A percentile compares a stretch with the other conserved stretches of the same genome.
Evolutionary conservation across 2,797 vertebrate genomes (phyloP).

Genomic region (Parotocinclus haroldoi): DNA sequence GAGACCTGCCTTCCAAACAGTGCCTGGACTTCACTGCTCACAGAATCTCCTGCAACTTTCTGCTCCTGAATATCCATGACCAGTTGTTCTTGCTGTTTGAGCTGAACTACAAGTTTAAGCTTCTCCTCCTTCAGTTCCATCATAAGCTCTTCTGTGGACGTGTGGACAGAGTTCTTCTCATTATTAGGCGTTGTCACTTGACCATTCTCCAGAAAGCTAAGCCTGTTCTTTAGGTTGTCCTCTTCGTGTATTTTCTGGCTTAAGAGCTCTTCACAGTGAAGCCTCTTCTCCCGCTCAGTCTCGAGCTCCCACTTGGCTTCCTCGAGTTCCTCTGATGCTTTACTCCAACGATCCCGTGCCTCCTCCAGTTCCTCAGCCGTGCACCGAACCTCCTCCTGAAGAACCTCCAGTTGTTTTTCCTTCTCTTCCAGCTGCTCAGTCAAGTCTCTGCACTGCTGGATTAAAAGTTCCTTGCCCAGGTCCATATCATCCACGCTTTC

Average conservation of each 20-base stretch:
- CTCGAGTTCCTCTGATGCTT: slow-evolving; percentile 70
- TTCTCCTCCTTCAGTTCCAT: slow-evolving; percentile 61
- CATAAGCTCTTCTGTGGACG: slow-evolving; percentile 48
- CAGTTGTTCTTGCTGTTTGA: slow-evolving; percentile 64
- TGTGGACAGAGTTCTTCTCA: slow-evolving; percentile 42
- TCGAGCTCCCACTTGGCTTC: slow-evolving; percentile 60
- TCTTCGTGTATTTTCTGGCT: slow-evolving; percentile 55
- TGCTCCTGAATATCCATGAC: slow-evolving; percentile 64
- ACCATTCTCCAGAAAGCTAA: slow-evolving; percentile 54
- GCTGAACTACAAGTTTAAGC: slow-evolving; percentile 50
- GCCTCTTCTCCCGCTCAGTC: slow-evolving; percentile 66
- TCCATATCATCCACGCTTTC: slow-evolving; percentile 48
- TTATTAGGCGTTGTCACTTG: slow-evolving; percentile 18
- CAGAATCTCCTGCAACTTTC: slow-evolving; percentile 54
- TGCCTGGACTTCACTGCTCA: slow-evolving; percentile 55
- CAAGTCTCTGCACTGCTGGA: slow-evolving; percentile 69
- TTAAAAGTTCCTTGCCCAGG: slow-evolving; percentile 37
- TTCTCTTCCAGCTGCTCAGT: slow-evolving; percentile 68
- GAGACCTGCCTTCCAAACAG: slow-evolving; percentile 57
- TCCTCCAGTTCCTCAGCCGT: slow-evolving; percentile 68
- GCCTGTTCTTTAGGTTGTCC: slow-evolving; percentile 62
- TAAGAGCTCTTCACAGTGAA: slow-evolving; percentile 61
- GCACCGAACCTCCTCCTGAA: slow-evolving; percentile 64
- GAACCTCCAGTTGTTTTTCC: slow-evolving; percentile 63
- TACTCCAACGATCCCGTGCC: slow-evolving; percentile 59